Percentiles rank a stretch among this genome's conserved stretches.
Conservation (phyloP, 1,140 invertebrate genomes). For the Drosophila elegans region DNA sequence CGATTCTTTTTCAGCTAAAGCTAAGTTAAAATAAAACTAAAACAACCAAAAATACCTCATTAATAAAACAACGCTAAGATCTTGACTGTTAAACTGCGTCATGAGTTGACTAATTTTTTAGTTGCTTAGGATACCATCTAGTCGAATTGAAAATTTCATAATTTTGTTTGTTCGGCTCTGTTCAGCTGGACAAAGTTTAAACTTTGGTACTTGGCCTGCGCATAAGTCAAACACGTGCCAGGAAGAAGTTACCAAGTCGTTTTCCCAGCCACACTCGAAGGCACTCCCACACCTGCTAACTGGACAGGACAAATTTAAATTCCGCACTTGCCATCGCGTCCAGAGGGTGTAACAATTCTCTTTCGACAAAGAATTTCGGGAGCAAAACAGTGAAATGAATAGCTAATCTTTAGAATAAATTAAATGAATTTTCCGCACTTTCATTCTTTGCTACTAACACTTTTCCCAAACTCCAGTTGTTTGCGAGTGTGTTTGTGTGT, state of each 20-base stretch:
- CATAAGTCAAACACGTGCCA: constrained; percentile 80
- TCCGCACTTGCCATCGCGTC: constrained; percentile 52
- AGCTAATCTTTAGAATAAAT: constrained; percentile 82
- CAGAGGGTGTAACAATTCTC: constrained; percentile 67
- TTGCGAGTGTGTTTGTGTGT: constrained; percentile 1
- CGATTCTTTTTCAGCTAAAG: too few relatives aligned
- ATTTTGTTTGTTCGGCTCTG: constrained; percentile 12
- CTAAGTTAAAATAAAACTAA: too few relatives aligned
- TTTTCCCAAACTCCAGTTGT: constrained; percentile 5
- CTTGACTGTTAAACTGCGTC: too few relatives aligned
- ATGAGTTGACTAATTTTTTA: too few relatives aligned
- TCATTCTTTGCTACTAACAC: constrained; percentile 31
- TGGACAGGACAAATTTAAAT: constrained; percentile 61
- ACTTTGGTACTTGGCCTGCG: constrained; percentile 63
- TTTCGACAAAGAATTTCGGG: constrained; percentile 24
- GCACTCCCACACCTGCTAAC: constrained; percentile 62
- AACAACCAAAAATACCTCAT: too few relatives aligned
- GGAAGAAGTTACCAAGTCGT: constrained; percentile 56
- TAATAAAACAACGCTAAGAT: too few relatives aligned
- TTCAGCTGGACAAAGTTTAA: constrained; percentile 66
- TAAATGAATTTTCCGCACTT: constrained; percentile 71
- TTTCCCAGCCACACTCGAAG: constrained; percentile 27
- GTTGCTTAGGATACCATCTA: constrained; percentile 10
- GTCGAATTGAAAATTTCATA: background rate
- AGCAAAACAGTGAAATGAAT: constrained; percentile 66